A percentile compares a stretch with the other conserved stretches of the same genome.
phyloP scores from a whole-genome alignment of 2,113 vertebrate genomes.

The Ginglymostoma cirratum region DNA sequence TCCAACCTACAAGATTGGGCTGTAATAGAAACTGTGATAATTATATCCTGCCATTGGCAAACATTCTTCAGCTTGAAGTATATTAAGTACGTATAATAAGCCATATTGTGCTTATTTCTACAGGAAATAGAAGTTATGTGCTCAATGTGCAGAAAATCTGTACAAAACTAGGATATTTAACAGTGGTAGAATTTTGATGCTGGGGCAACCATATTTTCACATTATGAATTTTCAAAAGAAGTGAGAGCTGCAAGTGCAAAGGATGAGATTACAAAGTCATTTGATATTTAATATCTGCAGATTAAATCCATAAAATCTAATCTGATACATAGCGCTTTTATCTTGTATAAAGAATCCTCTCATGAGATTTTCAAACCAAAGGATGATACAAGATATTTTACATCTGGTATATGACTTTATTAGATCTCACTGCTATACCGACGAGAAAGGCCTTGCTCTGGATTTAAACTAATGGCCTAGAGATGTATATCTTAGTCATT shows the following conservation, averaged over 20 bases:
- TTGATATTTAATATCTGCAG: slow-evolving; percentile 30
- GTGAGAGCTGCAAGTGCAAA: background rate
- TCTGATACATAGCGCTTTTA: background rate
- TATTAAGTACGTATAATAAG: background rate
- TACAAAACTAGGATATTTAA: background rate
- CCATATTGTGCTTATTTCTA: background rate
- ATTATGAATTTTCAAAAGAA: background rate
- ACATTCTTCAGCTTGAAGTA: background rate
- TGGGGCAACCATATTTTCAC: background rate
- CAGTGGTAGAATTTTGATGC: background rate
- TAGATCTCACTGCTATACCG: background rate
- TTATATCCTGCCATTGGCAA: background rate
- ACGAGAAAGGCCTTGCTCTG: slow-evolving; percentile 4
- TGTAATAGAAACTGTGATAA: background rate
- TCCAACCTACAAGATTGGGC: background rate
- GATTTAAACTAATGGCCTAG: background rate
- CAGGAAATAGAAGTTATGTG: background rate
- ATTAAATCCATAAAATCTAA: slow-evolving; percentile 17
- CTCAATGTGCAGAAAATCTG: background rate
- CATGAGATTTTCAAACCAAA: slow-evolving; percentile 19
- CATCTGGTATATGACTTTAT: background rate
- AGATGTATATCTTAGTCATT: background rate
- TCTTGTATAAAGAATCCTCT: background rate
- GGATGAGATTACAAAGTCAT: background rate
- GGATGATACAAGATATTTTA: slow-evolving; percentile 10